Conservation (phyloP, 2,797 vertebrate species). For the Acestrorhynchus altus region DNA sequence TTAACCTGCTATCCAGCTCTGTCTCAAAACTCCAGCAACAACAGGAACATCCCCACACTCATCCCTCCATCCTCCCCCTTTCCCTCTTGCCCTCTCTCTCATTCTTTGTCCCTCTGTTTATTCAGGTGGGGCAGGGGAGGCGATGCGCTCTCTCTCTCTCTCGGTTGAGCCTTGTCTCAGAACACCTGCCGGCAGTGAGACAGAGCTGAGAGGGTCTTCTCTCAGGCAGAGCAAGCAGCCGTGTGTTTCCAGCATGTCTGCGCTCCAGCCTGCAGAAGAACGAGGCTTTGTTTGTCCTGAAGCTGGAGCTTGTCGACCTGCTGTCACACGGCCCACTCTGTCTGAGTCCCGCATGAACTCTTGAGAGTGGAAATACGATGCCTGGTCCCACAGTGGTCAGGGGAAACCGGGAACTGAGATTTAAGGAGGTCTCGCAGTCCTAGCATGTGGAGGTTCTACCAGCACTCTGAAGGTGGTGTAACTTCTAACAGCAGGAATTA, state of each 20-base stretch:
- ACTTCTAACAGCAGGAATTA: background rate
- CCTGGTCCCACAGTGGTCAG: background rate
- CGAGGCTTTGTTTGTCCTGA: slow-evolving; percentile 41
- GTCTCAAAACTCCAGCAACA: slow-evolving; percentile 69
- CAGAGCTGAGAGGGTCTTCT: background rate
- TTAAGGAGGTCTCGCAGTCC: background rate
- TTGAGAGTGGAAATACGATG: background rate
- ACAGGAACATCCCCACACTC: slow-evolving; percentile 64
- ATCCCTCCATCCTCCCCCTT: slow-evolving; percentile 60
- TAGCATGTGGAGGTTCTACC: background rate
- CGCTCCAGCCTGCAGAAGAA: slow-evolving; percentile 17
- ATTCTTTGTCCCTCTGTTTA: slow-evolving; percentile 83
- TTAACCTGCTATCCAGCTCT: slow-evolving; percentile 73
- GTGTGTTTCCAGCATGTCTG: background rate
- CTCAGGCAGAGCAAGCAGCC: background rate
- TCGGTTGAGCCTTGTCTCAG: background rate
- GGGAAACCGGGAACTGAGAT: background rate
- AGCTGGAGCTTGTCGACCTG: background rate
- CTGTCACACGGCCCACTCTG: slow-evolving; percentile 13
- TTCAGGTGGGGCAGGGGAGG: slow-evolving; percentile 88
- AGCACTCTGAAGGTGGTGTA: background rate
- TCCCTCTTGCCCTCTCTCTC: too few relatives aligned
- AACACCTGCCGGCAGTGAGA: background rate
- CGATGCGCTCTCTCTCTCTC: slow-evolving; percentile 46
- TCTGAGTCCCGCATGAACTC: slow-evolving; percentile 1